Evolutionary conservation across 1,140 invertebrate species (phyloP).

Genomic region (Chlorops oryzae): DNA sequence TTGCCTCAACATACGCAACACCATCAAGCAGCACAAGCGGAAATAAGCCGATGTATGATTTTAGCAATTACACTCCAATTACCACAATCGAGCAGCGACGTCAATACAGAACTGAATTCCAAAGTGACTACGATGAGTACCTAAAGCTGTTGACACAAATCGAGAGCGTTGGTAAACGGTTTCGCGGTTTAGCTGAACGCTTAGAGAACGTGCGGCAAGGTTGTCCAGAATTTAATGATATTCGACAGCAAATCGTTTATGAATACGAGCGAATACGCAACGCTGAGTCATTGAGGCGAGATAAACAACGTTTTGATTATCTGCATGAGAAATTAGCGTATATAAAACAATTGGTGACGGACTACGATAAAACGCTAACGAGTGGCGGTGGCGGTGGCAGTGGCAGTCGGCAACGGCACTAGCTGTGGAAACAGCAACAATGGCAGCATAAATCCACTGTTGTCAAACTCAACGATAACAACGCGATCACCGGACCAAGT

Average conservation of each 20-base stretch:
- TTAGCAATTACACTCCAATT: conserved; percentile 75
- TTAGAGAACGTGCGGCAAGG: conserved; percentile 26
- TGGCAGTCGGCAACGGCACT: conserved; percentile 4
- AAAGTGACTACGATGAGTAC: conserved; percentile 79
- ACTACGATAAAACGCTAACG: conserved; percentile 62
- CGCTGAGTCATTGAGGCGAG: conserved; percentile 63
- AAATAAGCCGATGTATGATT: conserved; percentile 35
- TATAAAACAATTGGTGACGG: conserved; percentile 77
- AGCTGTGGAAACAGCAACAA: conserved; percentile 16
- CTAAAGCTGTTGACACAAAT: conserved; percentile 66
- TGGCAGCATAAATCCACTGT: conserved; percentile 4
- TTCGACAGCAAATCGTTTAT: conserved; percentile 68
- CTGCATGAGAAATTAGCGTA: conserved; percentile 84
- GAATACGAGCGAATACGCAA: conserved; percentile 75
- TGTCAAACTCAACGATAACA: neutral
- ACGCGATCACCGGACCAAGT: neutral
- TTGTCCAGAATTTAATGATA: conserved; percentile 35
- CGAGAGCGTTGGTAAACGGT: conserved; percentile 68
- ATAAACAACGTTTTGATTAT: conserved; percentile 71
- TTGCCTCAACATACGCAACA: conserved; percentile 30
- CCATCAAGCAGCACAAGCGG: conserved; percentile 17
- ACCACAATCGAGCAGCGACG: conserved; percentile 66
- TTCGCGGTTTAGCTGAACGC: conserved; percentile 58
- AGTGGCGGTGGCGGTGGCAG: conserved; percentile 15
- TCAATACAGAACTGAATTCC: conserved; percentile 83